Evolutionary conservation across 2,797 vertebrate species (phyloP).

Genomic region (Fistularia tabacaria): DNA sequence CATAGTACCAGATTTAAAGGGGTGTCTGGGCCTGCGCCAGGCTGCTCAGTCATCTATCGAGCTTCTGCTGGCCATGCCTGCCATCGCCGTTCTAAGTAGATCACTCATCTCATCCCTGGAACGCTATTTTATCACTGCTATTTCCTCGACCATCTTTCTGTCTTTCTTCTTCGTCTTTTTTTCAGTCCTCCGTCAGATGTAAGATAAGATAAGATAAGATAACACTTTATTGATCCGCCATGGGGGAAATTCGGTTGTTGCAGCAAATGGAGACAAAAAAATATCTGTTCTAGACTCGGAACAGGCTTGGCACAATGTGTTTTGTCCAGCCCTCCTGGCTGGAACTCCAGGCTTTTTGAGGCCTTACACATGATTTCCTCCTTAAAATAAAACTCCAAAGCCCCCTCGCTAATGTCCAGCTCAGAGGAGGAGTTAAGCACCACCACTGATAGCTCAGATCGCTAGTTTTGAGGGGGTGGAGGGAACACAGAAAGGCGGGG

Average conservation of each 20-base stretch:
- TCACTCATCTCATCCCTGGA: conserved; percentile 57
- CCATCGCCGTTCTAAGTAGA: conserved; percentile 67
- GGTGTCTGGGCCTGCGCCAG: conserved; percentile 69
- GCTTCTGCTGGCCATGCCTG: conserved; percentile 70
- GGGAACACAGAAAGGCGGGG: conserved; percentile 27
- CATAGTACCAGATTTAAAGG: conserved; percentile 74
- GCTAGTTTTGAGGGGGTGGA: conserved; percentile 31
- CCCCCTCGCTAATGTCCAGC: conserved; percentile 53
- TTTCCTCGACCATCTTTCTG: conserved; percentile 23
- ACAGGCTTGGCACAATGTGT: conserved; percentile 10
- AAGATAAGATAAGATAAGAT: no score
- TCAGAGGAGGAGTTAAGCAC: conserved; percentile 58
- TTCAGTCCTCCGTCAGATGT: conserved; percentile 26
- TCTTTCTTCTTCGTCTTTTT: conserved; percentile 23
- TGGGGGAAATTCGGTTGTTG: no score
- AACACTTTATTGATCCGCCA: no score
- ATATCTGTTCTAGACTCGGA: conserved; percentile 25
- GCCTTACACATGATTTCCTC: conserved; percentile 22
- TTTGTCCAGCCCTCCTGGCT: conserved; percentile 30
- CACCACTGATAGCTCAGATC: conserved; percentile 35
- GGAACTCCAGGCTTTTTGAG: conserved; percentile 19
- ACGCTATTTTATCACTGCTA: conserved; percentile 36
- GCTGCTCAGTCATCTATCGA: conserved; percentile 75
- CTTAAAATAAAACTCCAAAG: conserved; percentile 52
- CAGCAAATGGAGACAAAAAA: conserved; percentile 50